phyloP scores from a whole-genome alignment of 2,888 invertebrate genomes.

The Eupithecia subfuscata region DNA sequence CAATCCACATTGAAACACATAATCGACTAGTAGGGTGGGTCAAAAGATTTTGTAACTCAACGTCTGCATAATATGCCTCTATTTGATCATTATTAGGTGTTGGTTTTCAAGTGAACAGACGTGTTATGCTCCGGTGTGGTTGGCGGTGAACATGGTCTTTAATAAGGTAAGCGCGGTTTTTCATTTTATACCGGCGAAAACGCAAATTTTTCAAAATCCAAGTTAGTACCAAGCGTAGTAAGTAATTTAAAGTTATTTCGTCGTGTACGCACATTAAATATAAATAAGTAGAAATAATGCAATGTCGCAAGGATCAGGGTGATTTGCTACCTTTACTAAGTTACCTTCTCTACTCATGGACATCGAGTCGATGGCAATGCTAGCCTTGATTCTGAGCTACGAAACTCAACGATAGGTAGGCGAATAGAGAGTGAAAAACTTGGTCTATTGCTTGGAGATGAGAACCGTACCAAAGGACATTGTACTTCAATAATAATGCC shows the following conservation, averaged over 20 bases:
- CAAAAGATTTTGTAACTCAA: slow-evolving; percentile 46
- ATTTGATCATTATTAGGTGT: slow-evolving; percentile 49
- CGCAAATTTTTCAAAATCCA: not conserved
- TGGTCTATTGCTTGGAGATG: not conserved
- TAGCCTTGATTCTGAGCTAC: not conserved
- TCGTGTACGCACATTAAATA: no score
- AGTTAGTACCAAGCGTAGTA: not conserved
- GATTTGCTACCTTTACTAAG: not conserved
- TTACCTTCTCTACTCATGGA: slow-evolving; percentile 6
- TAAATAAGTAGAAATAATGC: not conserved
- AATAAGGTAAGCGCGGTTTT: slow-evolving; percentile 44
- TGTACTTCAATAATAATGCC: not conserved
- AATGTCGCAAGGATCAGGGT: slow-evolving; percentile 2
- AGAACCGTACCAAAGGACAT: not conserved
- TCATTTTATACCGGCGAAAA: slow-evolving; percentile 12
- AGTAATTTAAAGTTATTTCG: not conserved
- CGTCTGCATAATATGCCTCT: slow-evolving; percentile 40
- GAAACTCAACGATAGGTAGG: not conserved
- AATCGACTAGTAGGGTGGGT: slow-evolving; percentile 38
- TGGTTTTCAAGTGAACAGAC: slow-evolving; percentile 48
- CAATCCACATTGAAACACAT: slow-evolving; percentile 32
- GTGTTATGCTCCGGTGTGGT: slow-evolving; percentile 45
- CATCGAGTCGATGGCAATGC: not conserved
- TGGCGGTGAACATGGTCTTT: slow-evolving; percentile 39
- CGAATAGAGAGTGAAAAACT: not conserved